Conservation (phyloP, 2,888 invertebrate genomes). For the Phania funesta region DNA sequence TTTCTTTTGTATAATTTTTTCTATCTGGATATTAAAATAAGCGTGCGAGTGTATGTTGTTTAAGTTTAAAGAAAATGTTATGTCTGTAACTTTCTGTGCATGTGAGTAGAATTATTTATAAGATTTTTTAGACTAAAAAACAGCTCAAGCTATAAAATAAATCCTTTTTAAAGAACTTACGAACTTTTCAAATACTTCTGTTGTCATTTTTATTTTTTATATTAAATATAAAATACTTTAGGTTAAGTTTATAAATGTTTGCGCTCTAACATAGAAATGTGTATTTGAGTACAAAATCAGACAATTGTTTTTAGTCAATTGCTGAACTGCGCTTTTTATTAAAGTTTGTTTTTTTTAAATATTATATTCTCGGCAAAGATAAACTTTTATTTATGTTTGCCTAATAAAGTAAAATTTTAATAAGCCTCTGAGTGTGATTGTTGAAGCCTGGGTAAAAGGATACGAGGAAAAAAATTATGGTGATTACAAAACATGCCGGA, state of each 20-base stretch:
- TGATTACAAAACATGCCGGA: no score
- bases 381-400: no score
- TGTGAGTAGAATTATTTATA: slow-evolving; percentile 45
- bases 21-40: neutral
- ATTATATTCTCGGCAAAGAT: no score
- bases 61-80: slow-evolving; percentile 43
- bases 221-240: slow-evolving; percentile 15
- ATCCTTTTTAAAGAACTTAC: slow-evolving; percentile 56
- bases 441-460: no score
- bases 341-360: no score
- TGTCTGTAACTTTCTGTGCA: slow-evolving; percentile 28
- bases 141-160: slow-evolving; percentile 46
- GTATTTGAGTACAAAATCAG: neutral
- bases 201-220: slow-evolving; percentile 36
- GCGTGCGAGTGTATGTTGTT: neutral
- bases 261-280: neutral
- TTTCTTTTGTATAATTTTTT: slow-evolving; percentile 54
- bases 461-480: no score
- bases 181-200: slow-evolving; percentile 45
- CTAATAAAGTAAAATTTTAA: no score
- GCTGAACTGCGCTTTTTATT: no score
- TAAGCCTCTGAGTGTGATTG: no score
- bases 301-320: no score
- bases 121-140: slow-evolving; percentile 48
- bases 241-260: slow-evolving; percentile 31